Conservation (phyloP, 2,113 vertebrate species). For the Regulus satrapa region DNA sequence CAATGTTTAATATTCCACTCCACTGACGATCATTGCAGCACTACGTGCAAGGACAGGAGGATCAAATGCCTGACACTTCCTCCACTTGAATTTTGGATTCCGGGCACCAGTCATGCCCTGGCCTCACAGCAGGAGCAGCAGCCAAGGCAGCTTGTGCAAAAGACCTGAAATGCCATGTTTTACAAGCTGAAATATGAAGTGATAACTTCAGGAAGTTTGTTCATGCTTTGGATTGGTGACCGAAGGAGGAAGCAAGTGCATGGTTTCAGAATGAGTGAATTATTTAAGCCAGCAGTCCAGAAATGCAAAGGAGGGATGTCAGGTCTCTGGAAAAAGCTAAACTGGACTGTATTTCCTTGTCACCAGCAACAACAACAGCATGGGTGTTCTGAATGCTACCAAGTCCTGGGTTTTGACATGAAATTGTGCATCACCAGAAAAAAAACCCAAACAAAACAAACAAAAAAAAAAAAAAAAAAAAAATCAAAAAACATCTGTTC, state of each 20-base stretch:
- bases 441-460: no score
- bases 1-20: background rate
- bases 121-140: background rate
- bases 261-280: background rate
- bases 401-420: background rate
- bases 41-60: background rate
- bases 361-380: background rate
- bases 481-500: background rate
- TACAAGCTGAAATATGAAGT: background rate
- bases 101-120: fast-evolving
- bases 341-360: background rate
- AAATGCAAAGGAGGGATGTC: background rate
- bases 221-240: background rate
- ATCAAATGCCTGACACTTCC: background rate
- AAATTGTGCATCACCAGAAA: background rate
- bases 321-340: background rate
- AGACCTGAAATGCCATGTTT: background rate
- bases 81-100: background rate
- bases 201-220: background rate
- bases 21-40: background rate
- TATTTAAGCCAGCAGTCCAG: background rate
- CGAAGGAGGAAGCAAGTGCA: background rate
- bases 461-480: no score
- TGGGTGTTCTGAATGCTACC: background rate
- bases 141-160: background rate